Evolutionary conservation across 2,797 vertebrate species (phyloP), one percentile per base, ranked within the genome.

Genomic region (Parambassis ranga): DNA sequence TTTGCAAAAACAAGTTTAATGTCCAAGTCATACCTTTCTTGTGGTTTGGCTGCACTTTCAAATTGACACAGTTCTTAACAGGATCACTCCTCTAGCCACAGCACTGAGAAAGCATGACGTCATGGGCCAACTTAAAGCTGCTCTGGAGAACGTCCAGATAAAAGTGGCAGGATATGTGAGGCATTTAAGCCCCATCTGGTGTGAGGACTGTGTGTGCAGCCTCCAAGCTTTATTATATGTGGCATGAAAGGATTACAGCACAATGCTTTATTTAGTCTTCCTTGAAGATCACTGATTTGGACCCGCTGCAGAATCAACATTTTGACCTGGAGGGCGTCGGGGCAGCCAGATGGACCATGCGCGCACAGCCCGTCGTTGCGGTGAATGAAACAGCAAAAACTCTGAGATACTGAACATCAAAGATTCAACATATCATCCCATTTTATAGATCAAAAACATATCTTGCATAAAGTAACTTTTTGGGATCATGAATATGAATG

Each of bases 71-170:
- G 50, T 11, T 39, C 51, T 53, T 22, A 59, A 69, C 49, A 67
- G 66, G 70, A 24, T 49, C 11, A 1, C 35, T n/a, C 2, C 36
- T 67, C 72, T 77, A 71, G 56, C 74, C 63, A 50, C 75, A 67
- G 31, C 67, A 53, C 56, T 27, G 38, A 65, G 61, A 74, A n/a
- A 49, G 58, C 48, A 63, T 81, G 71, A 81, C 69, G 65, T 85
- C 71, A 81, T 60, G 27, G 43, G 32, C 64, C 59, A 67, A 82
- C 47, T 61, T 66, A 43, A 66, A 76, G 46, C 47, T 27, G 19
- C 0, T 50, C 80, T 89, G 75, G 79, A 83, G 51, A 75, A 46
- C 22, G 15, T 82, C 70, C 80, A 83, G 83, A 84, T 82, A 77
- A 78, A 81, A 71, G 67, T 80, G 77, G 67, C 73, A 83, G 71